phyloP scores from a whole-genome alignment of 2,113 vertebrate genomes.

The Hydropotes inermis region DNA sequence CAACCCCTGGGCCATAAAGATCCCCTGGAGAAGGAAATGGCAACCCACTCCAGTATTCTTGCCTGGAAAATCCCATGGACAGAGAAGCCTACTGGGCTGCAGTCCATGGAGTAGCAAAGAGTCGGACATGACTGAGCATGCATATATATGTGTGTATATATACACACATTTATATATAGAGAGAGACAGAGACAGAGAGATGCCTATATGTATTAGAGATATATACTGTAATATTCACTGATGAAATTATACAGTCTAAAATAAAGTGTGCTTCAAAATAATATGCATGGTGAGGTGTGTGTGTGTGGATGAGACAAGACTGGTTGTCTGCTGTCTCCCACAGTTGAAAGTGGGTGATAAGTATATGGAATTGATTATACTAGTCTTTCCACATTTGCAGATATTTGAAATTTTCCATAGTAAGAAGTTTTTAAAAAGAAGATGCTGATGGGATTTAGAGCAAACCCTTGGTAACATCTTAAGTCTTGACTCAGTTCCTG shows the following conservation, averaged over 20 bases:
- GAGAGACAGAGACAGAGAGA: neutral
- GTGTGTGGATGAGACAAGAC: too few relatives aligned
- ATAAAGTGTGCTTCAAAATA: neutral
- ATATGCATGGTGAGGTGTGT: rapidly evolving
- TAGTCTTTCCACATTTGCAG: neutral
- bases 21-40: neutral
- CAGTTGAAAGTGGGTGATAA: neutral
- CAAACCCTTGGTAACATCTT: neutral
- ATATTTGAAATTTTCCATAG: neutral
- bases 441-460: neutral
- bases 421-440: neutral
- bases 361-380: rapidly evolving
- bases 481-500: neutral
- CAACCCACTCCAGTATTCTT: neutral
- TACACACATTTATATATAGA: neutral
- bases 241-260: neutral
- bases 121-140: neutral
- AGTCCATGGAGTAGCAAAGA: neutral
- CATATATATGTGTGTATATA: neutral
- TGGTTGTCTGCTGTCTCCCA: neutral
- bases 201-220: neutral
- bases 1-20: neutral
- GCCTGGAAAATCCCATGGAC: neutral
- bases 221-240: neutral
- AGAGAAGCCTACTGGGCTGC: neutral